Base-by-base conservation (phyloP, 2,797 vertebrate species). In the Pitangus sulphuratus region DNA sequence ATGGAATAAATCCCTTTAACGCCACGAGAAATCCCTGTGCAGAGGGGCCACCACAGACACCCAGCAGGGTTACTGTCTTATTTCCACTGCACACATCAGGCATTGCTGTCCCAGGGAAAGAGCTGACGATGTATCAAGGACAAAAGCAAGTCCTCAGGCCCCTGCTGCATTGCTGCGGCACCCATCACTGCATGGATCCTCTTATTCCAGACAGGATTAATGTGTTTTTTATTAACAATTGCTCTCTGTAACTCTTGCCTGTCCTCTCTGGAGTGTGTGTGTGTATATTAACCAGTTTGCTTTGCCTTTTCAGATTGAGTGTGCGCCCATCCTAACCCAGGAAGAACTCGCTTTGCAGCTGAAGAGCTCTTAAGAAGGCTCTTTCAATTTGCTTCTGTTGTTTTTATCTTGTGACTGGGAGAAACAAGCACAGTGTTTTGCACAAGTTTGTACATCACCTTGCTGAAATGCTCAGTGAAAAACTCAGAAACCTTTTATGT, bases 221-320 rank as follows among this genome's bases (percentile, higher is more conserved):
- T 96, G 89, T 68, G 93, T 3, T 86, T 97, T 95, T 97, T 93
- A 97, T 98, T 98, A 98, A 97, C 97, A 91, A 6, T 94, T 93
- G 91, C 93, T 96, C 61, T 97, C 95, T 93, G 92, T 97, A 95
- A 96, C 96, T 89, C 97, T 98, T 95, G 97, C 97, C 97, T 98
- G 89, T 98, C 92, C 96, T 94, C 95, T 98, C 76, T 94, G 87
- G 93, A 97, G 93, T 97, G 96, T 98, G 98, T 97, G 98, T 98
- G 93, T 98, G 96, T 98, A 93, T 98, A 96, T 99, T 99, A 99
- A 99, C 99, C 97, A 98, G 98, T 99, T 98, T 99, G 99, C 99
- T 98, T 99, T 99, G 99, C 99, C 99, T 98, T 98, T 99, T 98
- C 99, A 99, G 99, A 99, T 99, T 98, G 97, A 97, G 94, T 98